Evolutionary conservation across 2,888 invertebrate genomes (phyloP), one percentile per base, ranked within the genome.

Genomic region (Tenthredo livida): DNA sequence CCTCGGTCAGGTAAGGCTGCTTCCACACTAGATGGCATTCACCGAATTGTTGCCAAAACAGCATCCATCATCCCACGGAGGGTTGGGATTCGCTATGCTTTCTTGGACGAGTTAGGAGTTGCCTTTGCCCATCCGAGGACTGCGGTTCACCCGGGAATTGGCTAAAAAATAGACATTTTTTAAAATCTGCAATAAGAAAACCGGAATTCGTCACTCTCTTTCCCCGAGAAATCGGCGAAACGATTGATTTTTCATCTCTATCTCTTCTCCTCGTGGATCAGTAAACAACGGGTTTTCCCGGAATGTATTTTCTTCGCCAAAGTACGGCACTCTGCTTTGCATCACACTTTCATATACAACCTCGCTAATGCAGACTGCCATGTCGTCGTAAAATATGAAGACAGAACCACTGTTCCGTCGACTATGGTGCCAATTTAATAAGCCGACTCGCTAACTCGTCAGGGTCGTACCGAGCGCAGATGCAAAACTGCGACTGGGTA

Each of bases 1-100:
- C 33, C 50, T 47, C 29, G 83, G 70, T 67, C 67, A 67, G 83
- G 67, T 80, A 65, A 50, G 67, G 67, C 29, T 67, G 58, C 40
- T 17, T 80, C 61, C 80, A 61, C 80, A 58, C 61, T 33, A 54
- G 37, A 61, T 61, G 43, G 67, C 83, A 67, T 83, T 83, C 67
- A 47, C 47, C 67, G 67, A 67, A 83, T 83, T 83, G 67, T 83
- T 83, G 67, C 47, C 67, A 29, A 83, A 83, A 83, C 70, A 70
- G 83, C 67, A 67, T 83, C 37, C 50, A 47, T 83, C 83, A 83
- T 83, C 21, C 83, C 17, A n/a, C 33, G 7, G 21, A 21, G 80
- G 21, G 33, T 21, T 80, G 58, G 40, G 80, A 21, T 54, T 80
- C 54, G 25, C 77, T 29, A 77, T 77, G 77, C 29, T 77, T 77